phyloP scores from a whole-genome alignment of 2,797 vertebrate species.

The Sitta carolinensis region DNA sequence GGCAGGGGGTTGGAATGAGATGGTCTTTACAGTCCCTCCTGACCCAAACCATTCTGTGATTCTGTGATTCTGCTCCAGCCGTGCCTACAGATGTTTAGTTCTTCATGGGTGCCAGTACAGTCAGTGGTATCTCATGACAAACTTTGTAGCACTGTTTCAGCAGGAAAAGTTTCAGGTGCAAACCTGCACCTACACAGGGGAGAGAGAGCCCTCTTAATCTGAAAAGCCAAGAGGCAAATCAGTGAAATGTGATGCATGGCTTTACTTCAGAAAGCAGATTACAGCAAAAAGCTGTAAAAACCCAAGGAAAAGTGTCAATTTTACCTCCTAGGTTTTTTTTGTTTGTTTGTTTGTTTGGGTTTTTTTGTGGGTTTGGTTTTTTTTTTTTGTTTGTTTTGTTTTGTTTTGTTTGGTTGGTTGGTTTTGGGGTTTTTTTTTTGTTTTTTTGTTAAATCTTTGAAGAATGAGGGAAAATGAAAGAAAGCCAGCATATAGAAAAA shows the following conservation, averaged over 20 bases:
- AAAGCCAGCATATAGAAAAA: background rate
- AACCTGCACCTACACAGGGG: background rate
- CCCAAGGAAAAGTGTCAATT: background rate
- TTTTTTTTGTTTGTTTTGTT: background rate
- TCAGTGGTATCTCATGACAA: background rate
- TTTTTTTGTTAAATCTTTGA: background rate
- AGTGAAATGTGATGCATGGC: background rate
- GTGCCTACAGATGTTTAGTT: background rate
- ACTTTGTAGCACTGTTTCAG: background rate
- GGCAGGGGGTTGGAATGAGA: background rate
- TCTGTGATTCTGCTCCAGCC: background rate
- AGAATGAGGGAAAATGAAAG: constrained; percentile 1
- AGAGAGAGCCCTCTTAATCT: background rate
- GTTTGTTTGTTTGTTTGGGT: too few relatives aligned
- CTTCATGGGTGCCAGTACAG: background rate
- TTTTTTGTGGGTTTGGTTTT: too few relatives aligned
- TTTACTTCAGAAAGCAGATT: constrained; percentile 4
- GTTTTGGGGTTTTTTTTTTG: too few relatives aligned
- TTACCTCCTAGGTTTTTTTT: background rate
- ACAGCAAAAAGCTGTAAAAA: background rate
- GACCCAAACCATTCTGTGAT: background rate
- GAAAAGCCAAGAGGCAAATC: background rate
- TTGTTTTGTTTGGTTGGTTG: too few relatives aligned
- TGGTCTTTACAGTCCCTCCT: background rate
- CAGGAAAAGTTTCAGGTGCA: background rate